These are phyloP conservation scores for Seira sanloemensis DNA, from an alignment of 2,888 invertebrate genomes.

Conservation along the genomic window DNA sequence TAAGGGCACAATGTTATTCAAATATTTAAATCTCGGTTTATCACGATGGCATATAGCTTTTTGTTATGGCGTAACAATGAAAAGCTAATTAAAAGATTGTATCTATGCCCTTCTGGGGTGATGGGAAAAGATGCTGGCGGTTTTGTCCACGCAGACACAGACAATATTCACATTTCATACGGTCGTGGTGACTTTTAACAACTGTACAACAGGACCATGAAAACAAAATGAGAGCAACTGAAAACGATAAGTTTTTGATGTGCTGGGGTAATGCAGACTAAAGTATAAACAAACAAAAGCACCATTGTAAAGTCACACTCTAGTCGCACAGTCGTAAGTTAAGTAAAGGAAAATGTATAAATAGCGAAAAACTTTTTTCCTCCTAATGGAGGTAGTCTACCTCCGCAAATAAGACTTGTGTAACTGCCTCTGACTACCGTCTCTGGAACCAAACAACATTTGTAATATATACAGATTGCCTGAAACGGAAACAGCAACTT, in stretches of 20 bases:
- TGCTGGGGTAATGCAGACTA: too few species aligned
- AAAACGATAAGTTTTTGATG: constrained; percentile 17
- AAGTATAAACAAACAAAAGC: background rate
- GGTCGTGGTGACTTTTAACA: background rate
- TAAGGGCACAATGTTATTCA: background rate
- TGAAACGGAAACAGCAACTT: constrained; percentile 4
- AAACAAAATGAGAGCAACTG: constrained; percentile 2
- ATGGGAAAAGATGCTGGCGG: constrained; percentile 4
- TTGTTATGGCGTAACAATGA: background rate
- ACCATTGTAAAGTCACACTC: background rate
- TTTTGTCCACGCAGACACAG: background rate
- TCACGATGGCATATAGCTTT: too few species aligned
- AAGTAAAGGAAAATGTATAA: constrained; percentile 9
- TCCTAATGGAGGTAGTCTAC: background rate
- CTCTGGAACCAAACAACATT: constrained; percentile 8
- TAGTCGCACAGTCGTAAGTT: background rate
- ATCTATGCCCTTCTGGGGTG: background rate
- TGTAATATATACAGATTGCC: constrained; percentile 10
- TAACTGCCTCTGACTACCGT: constrained; percentile 2
- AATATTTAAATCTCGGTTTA: background rate
- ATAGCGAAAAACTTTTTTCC: constrained; percentile 18
- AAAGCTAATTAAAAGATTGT: constrained; percentile 14
- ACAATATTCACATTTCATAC: background rate
- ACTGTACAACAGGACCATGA: background rate
- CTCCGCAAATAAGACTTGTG: background rate